Evolutionary conservation across 2,113 vertebrate genomes (phyloP).

Genomic region (Lonchura striata): DNA sequence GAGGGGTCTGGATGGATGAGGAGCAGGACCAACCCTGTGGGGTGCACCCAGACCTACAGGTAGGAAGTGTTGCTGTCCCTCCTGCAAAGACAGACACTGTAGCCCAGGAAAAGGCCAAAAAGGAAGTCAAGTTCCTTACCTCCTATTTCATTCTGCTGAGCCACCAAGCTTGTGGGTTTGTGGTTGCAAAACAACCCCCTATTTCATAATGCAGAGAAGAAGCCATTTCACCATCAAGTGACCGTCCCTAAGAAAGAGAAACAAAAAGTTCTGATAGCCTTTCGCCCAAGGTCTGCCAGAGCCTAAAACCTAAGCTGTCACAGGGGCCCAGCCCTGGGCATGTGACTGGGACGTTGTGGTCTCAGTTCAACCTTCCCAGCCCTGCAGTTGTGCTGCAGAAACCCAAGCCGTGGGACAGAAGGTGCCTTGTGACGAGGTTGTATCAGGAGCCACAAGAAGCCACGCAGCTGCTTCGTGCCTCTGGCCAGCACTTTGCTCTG

Average conservation of each 20-base stretch:
- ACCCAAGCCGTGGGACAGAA: not conserved
- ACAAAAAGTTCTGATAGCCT: not conserved
- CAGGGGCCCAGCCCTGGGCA: not conserved
- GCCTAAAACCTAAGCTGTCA: not conserved
- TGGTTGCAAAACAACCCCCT: not conserved
- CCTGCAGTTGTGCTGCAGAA: not conserved
- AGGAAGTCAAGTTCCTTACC: not conserved
- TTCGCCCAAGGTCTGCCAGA: not conserved
- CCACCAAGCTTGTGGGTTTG: not conserved
- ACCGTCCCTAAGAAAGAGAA: not conserved
- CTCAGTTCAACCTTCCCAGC: not conserved
- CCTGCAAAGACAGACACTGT: not conserved
- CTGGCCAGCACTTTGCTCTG: not conserved
- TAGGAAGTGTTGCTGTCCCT: not conserved
- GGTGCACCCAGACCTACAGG: not conserved
- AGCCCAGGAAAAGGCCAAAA: not conserved
- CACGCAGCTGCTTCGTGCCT: not conserved
- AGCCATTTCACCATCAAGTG: not conserved
- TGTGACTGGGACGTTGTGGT: not conserved
- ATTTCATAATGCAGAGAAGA: not conserved
- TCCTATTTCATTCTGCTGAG: not conserved
- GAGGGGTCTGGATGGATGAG: too few species aligned
- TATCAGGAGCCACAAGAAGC: not conserved
- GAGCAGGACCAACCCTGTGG: not conserved
- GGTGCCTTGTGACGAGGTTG: fast-evolving